phyloP scores from a whole-genome alignment of 2,113 vertebrate species.

The Heterotilapia buettikoferi region DNA sequence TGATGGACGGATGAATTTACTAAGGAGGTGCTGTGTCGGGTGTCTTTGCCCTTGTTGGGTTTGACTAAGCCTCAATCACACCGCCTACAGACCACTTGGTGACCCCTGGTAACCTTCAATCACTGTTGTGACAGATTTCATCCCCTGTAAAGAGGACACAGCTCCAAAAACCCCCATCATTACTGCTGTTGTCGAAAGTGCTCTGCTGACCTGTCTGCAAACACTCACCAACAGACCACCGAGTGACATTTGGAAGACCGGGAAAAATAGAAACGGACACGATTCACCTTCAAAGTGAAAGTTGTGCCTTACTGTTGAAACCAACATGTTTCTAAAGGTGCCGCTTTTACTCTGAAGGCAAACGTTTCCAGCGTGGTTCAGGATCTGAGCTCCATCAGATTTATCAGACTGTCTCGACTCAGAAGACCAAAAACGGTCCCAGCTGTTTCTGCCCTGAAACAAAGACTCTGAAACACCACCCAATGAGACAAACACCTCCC shows the following conservation, averaged over 20 bases:
- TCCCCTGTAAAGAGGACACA: not conserved
- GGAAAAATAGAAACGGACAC: not conserved
- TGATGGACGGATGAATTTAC: not conserved
- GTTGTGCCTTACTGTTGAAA: not conserved
- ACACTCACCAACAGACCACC: not conserved
- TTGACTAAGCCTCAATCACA: not conserved
- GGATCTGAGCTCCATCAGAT: not conserved
- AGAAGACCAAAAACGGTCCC: not conserved
- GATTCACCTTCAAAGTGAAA: not conserved
- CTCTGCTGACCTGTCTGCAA: not conserved
- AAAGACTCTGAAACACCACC: not conserved
- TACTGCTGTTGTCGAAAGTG: not conserved
- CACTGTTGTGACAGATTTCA: not conserved
- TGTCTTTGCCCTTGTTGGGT: not conserved
- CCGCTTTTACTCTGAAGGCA: rapidly evolving
- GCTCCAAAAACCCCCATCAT: not conserved
- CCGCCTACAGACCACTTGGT: not conserved
- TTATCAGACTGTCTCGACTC: not conserved
- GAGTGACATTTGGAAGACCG: not conserved
- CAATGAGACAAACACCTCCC: not conserved
- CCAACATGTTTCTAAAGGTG: not conserved
- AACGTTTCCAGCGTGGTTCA: not conserved
- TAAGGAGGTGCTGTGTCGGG: not conserved
- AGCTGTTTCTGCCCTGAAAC: not conserved
- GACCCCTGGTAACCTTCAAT: not conserved